Conservation (phyloP, 1,140 invertebrate genomes). For the Ostrea denselamellosa region DNA sequence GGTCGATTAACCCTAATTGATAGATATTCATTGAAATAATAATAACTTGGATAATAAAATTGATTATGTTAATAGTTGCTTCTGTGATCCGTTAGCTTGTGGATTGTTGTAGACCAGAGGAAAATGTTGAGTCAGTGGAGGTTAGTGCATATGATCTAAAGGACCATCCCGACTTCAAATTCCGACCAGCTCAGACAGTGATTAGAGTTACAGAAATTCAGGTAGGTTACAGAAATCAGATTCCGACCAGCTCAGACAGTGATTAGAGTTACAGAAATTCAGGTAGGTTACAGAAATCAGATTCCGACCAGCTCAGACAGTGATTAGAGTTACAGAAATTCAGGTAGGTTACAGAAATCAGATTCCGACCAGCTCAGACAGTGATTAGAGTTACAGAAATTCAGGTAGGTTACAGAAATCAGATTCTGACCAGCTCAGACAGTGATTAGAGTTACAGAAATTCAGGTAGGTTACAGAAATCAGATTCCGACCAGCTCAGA, state of each 20-base stretch:
- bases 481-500: too few relatives aligned
- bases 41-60: neutral
- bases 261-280: slow-evolving; percentile 52
- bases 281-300: slow-evolving; percentile 76
- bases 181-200: slow-evolving; percentile 93
- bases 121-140: slow-evolving; percentile 80
- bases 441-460: too few relatives aligned
- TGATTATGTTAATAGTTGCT: neutral
- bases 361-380: too few relatives aligned
- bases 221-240: slow-evolving; percentile 74
- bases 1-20: too few relatives aligned
- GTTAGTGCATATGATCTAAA: slow-evolving; percentile 97
- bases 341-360: slow-evolving; percentile 81
- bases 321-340: neutral
- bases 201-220: slow-evolving; percentile 85
- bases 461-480: slow-evolving; percentile 80
- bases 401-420: slow-evolving; percentile 79
- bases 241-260: too few relatives aligned
- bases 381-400: too few relatives aligned
- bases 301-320: too few relatives aligned
- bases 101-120: slow-evolving; percentile 82
- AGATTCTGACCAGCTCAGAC: too few relatives aligned
- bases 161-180: slow-evolving; percentile 96
- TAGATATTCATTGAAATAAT: too few relatives aligned
- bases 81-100: neutral